Conservation (phyloP, 2,888 invertebrate genomes). For the Hirtodrosophila cameraria region DNA sequence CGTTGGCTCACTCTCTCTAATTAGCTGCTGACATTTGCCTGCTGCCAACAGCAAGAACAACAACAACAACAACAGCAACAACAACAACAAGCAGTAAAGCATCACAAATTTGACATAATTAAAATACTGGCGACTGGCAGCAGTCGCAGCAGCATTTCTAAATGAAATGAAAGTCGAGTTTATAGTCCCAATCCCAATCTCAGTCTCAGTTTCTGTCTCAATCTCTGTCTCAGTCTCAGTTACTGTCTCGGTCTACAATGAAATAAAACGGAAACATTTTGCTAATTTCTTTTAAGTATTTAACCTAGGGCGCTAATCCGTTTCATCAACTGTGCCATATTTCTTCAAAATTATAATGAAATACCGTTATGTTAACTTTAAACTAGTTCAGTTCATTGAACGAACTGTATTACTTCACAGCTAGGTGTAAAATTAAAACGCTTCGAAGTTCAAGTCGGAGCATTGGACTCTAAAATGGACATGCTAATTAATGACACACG, state of each 20-base stretch:
- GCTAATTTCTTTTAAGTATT: conserved; percentile 66
- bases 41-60: conserved; percentile 48
- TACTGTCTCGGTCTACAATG: conserved; percentile 17
- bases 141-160: conserved; percentile 21
- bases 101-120: conserved; percentile 76
- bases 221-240: background rate
- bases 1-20: conserved; percentile 68
- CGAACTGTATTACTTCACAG: conserved; percentile 32
- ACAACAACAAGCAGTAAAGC: conserved; percentile 22
- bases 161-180: conserved; percentile 51
- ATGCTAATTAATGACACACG: conserved; percentile 50
- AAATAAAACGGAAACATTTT: conserved; percentile 43
- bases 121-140: conserved; percentile 60
- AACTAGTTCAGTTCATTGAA: conserved; percentile 61
- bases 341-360: conserved; percentile 18
- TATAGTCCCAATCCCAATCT: conserved; percentile 23
- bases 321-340: conserved; percentile 60
- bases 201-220: background rate
- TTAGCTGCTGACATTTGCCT: conserved; percentile 80
- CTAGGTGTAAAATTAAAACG: conserved; percentile 41
- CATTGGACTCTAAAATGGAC: conserved; percentile 47
- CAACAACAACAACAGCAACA: conserved; percentile 28
- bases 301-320: conserved; percentile 56
- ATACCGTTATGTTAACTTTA: conserved; percentile 43
- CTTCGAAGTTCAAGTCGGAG: conserved; percentile 15